Conservation (phyloP, 2,888 invertebrate genomes). For the Lepetodrilus schrolli region DNA sequence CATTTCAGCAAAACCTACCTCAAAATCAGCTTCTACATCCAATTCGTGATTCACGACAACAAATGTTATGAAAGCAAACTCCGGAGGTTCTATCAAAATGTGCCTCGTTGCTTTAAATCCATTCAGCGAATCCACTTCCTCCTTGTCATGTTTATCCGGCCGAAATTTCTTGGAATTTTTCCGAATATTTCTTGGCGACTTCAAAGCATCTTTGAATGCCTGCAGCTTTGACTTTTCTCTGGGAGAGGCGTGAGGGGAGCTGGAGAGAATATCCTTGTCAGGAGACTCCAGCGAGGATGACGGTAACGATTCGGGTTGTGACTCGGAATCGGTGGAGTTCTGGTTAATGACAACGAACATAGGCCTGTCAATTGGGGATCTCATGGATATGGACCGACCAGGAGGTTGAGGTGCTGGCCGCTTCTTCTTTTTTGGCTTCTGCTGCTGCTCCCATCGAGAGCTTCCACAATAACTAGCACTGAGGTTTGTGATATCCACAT, state of each 20-base stretch:
- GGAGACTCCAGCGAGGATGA: not conserved
- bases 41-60: slow-evolving; percentile 37
- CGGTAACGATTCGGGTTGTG: not conserved
- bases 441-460: not conserved
- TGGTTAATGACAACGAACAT: slow-evolving; percentile 25
- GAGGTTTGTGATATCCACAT: not conserved
- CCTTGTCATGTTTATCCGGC: slow-evolving; percentile 25
- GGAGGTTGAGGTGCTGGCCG: slow-evolving; percentile 37
- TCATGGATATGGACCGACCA: not conserved
- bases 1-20: slow-evolving; percentile 43
- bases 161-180: slow-evolving; percentile 32
- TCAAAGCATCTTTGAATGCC: slow-evolving; percentile 41
- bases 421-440: slow-evolving; percentile 27
- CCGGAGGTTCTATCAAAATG: not conserved
- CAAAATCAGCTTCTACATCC: slow-evolving; percentile 45
- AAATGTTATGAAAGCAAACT: slow-evolving; percentile 27
- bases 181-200: slow-evolving; percentile 41
- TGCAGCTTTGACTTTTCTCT: slow-evolving; percentile 34
- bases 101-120: slow-evolving; percentile 18
- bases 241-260: slow-evolving; percentile 28
- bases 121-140: not conserved
- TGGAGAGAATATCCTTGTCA: not conserved
- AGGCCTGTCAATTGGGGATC: not conserved
- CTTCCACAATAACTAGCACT: slow-evolving; percentile 30
- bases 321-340: slow-evolving; percentile 37